A percentile compares a stretch with the other conserved stretches of the same genome.
Evolutionary conservation across 2,797 vertebrate genomes (phyloP).

Genomic region (Petrocephalus schoutedeni): DNA sequence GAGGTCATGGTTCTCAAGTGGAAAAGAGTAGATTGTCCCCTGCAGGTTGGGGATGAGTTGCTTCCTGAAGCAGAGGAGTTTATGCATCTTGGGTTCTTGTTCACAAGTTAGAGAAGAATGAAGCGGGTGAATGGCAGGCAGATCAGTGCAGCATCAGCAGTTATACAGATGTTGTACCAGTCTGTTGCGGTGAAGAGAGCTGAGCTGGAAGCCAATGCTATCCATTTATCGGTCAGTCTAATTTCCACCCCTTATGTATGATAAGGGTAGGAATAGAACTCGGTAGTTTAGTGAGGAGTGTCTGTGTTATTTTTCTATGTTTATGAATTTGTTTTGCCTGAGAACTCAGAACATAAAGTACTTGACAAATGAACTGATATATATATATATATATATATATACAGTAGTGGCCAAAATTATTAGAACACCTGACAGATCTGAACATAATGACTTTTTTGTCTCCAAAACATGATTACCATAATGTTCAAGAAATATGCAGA

Average conservation of each 20-base stretch:
- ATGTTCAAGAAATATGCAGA: too few species aligned
- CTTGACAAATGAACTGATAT: too few species aligned
- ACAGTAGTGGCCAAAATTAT: too few species aligned
- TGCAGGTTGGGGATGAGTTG: not conserved
- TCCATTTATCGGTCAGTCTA: not conserved
- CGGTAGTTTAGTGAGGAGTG: not conserved
- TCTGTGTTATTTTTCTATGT: too few species aligned
- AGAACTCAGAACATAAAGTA: too few species aligned
- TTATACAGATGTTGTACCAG: not conserved
- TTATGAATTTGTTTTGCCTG: too few species aligned
- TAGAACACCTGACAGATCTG: too few species aligned
- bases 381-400: too few species aligned
- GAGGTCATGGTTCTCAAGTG: not conserved
- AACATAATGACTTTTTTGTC: too few species aligned
- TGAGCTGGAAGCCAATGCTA: not conserved
- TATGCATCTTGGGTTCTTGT: not conserved
- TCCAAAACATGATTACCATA: too few species aligned
- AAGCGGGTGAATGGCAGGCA: not conserved
- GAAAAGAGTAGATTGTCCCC: not conserved
- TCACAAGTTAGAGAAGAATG: not conserved
- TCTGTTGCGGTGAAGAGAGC: not conserved
- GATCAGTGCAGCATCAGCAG: not conserved
- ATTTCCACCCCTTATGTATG: not conserved
- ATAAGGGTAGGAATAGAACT: too few species aligned
- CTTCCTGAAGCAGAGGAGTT: not conserved